Conservation (phyloP, 2,888 invertebrate species). For the Malthinus flaveolus region DNA sequence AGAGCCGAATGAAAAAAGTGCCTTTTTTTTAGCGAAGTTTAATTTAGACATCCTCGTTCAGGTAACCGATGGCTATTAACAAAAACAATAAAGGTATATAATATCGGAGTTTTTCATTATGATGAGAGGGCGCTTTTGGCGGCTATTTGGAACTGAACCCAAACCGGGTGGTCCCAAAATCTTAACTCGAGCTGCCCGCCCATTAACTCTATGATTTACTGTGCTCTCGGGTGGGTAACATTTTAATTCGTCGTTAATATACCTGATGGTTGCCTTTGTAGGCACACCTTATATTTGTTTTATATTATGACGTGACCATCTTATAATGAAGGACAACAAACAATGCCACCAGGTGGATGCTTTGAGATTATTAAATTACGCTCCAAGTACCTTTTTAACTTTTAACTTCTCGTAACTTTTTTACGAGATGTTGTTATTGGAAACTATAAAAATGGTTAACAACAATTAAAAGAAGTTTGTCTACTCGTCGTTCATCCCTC, state of each 20-base stretch:
- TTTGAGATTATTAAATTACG: slow-evolving; percentile 1
- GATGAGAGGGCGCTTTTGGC: slow-evolving; percentile 26
- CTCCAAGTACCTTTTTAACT: neutral
- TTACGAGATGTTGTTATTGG: too few species aligned
- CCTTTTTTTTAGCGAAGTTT: neutral
- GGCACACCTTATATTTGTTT: slow-evolving; percentile 46
- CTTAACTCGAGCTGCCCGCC: slow-evolving; percentile 31
- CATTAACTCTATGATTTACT: slow-evolving; percentile 38
- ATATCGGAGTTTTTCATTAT: slow-evolving; percentile 27
- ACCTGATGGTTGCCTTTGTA: slow-evolving; percentile 37
- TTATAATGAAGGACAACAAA: slow-evolving; percentile 30
- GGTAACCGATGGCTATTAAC: slow-evolving; percentile 22
- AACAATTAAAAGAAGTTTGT: too few species aligned
- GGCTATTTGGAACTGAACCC: slow-evolving; percentile 21
- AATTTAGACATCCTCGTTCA: slow-evolving; percentile 18
- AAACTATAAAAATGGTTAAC: too few species aligned
- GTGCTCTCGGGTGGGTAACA: slow-evolving; percentile 40
- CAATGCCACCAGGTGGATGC: slow-evolving; percentile 7
- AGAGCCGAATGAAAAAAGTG: too few species aligned
- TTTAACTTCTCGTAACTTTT: too few species aligned
- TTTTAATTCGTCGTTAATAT: slow-evolving; percentile 43
- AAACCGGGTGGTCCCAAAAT: slow-evolving; percentile 26
- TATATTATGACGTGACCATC: slow-evolving; percentile 41
- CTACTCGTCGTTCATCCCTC: too few species aligned
- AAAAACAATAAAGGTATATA: slow-evolving; percentile 32